Evolutionary conservation across 2,888 invertebrate genomes (phyloP), one percentile per base, ranked within the genome.

Genomic region (Dyspetes luteomarginatus): DNA sequence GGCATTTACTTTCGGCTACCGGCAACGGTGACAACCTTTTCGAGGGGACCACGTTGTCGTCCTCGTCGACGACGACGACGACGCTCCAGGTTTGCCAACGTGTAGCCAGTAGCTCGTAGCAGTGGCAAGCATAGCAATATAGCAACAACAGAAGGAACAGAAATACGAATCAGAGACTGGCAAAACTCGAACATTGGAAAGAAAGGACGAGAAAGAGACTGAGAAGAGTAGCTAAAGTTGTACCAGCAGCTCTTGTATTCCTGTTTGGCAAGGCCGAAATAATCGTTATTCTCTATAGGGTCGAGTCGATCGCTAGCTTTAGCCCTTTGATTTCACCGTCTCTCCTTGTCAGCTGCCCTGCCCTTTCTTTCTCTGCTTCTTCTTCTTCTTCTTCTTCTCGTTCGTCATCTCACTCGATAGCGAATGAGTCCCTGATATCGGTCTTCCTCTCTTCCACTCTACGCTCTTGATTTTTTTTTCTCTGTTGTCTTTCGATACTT

Each of bases 1-100:
- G 85, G 85, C 89, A 89, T 89, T 89, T 88, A 89, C 88, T 89
- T 89, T 88, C 85, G 86, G 85, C 87, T 86, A 88, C 86, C 83
- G 85, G 56, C 45, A 62, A 50, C 89, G 86, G 88, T 88, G 89
- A 89, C 89, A 89, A 89, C 84, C 89, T 86, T 87, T 89, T 87
- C 84, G 81, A 74, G 60, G 75, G 64, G 84, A 78, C 78, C 83
- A 84, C 84, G 82, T 71, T 83, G 84, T 83, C 69, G 62, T 56
- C 28, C 50, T 48, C 62, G 43, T 56, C 12, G 58, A 30, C 55
- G 65, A 67, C 74, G 74, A 55, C 64, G 67, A 65, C 73, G 75
- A 68, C 15, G 55, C 19, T 65, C 73, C 76, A 71, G 62, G 76
- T 77, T 82, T 76, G 48, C 36, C 74, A 77, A 84, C 76, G 67